phyloP scores from a whole-genome alignment of 2,113 vertebrate genomes.

The Anseranas semipalmata region DNA sequence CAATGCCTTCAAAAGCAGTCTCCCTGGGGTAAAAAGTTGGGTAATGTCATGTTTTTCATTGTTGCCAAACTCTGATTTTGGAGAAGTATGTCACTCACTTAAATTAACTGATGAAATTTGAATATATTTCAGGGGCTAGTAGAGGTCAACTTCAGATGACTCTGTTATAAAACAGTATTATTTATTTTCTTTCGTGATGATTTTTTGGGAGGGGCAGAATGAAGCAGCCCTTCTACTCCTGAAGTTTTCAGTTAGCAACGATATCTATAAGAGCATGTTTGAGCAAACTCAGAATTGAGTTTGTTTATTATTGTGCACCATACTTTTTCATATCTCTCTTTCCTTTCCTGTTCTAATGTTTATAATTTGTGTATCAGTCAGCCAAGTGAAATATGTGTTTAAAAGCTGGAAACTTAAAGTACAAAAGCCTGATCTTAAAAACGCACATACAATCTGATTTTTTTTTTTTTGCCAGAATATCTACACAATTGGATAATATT shows the following conservation, averaged over 20 bases:
- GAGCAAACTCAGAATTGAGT: slow-evolving; percentile 7
- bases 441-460: background rate
- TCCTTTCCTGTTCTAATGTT: background rate
- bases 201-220: background rate
- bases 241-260: background rate
- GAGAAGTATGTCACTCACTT: background rate
- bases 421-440: background rate
- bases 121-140: background rate
- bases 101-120: background rate
- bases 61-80: background rate
- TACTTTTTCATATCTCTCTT: background rate
- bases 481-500: background rate
- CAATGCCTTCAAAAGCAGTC: no score
- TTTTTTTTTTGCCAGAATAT: background rate
- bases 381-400: background rate
- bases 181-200: slow-evolving; percentile 1
- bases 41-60: background rate
- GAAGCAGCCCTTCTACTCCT: background rate
- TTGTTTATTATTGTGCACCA: background rate
- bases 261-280: background rate
- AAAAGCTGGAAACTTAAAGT: background rate
- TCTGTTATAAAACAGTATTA: background rate
- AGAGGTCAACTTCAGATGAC: background rate
- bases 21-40: no score
- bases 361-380: slow-evolving; percentile 15